Evolutionary conservation across 2,888 invertebrate genomes (phyloP), one percentile per base, ranked within the genome.

Genomic region (Octodonta nipae): DNA sequence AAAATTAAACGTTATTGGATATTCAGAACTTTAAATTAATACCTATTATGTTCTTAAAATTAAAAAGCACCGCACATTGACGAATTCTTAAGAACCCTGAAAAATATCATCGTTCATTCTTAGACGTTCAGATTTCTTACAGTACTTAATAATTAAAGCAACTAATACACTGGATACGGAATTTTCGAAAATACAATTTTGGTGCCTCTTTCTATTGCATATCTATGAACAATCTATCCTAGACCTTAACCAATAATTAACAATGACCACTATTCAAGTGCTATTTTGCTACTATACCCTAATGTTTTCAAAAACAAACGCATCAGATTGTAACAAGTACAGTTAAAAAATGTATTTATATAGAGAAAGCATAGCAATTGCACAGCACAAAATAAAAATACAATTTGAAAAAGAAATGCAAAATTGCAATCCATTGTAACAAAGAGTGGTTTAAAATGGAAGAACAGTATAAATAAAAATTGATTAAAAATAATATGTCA

Each of bases 201-300:
- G 46, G 46, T 49, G 49, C 46, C 47, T 41, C 26, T 32, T 32
- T 35, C 38, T 38, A 37, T 49, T 46, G 52, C 51, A 50, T 52
- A 43, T 50, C 47, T 49, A 54, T 52, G 51, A 54, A 53, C 44
- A 46, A 42, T 33, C 37, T 44, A 42, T 42, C 46, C 50, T 50
- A 11, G 13, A 43, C 32, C 56, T 58, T 60, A 59, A 45, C 47
- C 55, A 60, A 52, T 60, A 60, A 56, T 56, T 60, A 60, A 60
- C 59, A 60, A 59, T 55, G 51, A 58, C 55, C 55, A 56, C 46
- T 47, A 44, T 46, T 47, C 49, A 46, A 46, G 46, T 49, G 47
- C 51, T 40, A 28, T 50, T 48, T 47, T 46, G 49, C 40, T 43
- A 40, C 42, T 47, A 42, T 37, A 30, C 35, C 35, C 47, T 37